These are phyloP conservation scores for Xylota segnis DNA, from an alignment of 2,888 invertebrate genomes.

Conservation along the genomic window DNA sequence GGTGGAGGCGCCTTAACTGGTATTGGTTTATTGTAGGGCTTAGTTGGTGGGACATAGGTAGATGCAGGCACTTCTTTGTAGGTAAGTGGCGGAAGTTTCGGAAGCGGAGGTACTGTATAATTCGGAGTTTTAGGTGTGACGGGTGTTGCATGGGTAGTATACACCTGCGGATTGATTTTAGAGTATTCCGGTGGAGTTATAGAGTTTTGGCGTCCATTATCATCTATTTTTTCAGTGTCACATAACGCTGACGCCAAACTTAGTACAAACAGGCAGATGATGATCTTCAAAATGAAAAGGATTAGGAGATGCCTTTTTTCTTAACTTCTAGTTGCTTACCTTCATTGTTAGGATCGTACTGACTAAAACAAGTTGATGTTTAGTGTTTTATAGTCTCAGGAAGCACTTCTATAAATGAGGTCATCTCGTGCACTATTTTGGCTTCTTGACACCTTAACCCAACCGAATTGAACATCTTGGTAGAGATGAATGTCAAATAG, in stretches of 20 bases:
- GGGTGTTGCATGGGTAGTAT: background rate
- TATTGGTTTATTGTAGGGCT: conserved; percentile 12
- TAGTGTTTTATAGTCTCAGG: conserved; percentile 9
- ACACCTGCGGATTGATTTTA: conserved; percentile 7
- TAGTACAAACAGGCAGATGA: background rate
- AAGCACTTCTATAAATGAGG: background rate
- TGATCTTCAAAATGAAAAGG: background rate
- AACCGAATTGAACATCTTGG: background rate
- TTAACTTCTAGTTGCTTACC: conserved; percentile 10
- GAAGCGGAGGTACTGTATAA: conserved; percentile 3
- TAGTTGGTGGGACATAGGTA: background rate
- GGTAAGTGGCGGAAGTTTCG: background rate
- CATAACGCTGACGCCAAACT: conserved; percentile 13
- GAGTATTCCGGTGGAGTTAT: conserved; percentile 11
- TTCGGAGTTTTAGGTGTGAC: background rate
- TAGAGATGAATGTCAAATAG: conserved; percentile 4
- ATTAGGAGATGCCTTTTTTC: background rate
- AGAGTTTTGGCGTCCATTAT: background rate
- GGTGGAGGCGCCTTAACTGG: background rate
- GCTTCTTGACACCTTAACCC: background rate
- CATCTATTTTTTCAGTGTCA: background rate
- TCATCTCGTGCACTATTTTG: background rate
- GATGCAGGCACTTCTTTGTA: background rate
- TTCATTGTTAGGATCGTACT: conserved; percentile 45
- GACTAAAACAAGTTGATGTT: background rate